Evolutionary conservation across 2,888 invertebrate genomes (phyloP).

Genomic region (Rapana venosa): DNA sequence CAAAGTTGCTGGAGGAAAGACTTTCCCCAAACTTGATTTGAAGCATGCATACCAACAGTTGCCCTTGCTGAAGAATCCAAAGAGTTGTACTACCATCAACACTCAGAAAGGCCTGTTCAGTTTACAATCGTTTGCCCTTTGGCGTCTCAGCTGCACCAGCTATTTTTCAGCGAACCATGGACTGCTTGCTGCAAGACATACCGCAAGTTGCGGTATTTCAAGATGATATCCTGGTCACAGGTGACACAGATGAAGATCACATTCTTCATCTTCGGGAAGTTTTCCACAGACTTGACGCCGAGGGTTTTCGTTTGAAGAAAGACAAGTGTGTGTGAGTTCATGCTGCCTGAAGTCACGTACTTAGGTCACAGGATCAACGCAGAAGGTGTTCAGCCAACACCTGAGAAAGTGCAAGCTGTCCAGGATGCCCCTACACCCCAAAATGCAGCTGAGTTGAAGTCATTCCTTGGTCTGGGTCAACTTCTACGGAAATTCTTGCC

Average conservation of each 20-base stretch:
- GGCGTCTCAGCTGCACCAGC: constrained; percentile 50
- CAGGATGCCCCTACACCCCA: not conserved
- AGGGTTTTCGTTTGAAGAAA: constrained; percentile 28
- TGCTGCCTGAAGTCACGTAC: constrained; percentile 24
- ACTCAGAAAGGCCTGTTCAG: constrained; percentile 54
- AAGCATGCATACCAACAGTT: constrained; percentile 55
- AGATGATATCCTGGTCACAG: constrained; percentile 57
- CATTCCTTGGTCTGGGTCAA: not conserved
- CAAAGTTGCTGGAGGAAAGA: constrained; percentile 39
- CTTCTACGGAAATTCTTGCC: not conserved
- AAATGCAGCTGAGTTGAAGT: not conserved
- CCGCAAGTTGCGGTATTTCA: constrained; percentile 45
- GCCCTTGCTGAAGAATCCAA: constrained; percentile 51
- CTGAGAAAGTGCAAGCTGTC: constrained; percentile 14
- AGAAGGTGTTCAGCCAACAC: not conserved
- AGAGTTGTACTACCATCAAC: constrained; percentile 53
- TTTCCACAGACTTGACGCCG: not conserved
- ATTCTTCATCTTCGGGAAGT: not conserved
- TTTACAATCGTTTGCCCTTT: constrained; percentile 53
- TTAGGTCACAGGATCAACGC: constrained; percentile 37
- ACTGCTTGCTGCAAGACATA: constrained; percentile 51
- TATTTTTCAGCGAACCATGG: constrained; percentile 56
- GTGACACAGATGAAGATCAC: constrained; percentile 16
- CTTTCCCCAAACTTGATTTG: constrained; percentile 55
- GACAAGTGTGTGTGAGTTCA: constrained; percentile 33